Conservation (phyloP, 2,888 invertebrate species). For the Drosophila pseudotalamancana region DNA sequence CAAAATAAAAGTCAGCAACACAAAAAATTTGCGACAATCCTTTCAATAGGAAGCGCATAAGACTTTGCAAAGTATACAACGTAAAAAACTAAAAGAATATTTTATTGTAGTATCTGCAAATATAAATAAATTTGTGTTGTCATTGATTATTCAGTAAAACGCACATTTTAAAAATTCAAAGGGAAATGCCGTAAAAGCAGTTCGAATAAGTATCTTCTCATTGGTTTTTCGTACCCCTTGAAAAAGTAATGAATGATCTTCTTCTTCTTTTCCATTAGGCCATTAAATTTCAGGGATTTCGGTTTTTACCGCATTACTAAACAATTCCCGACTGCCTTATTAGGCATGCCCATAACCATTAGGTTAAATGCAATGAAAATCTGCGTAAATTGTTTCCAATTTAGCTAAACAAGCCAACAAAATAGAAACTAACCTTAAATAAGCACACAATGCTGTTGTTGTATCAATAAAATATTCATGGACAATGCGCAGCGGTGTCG, state of each 20-base stretch:
- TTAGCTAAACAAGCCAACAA: constrained; percentile 36
- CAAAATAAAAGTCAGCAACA: constrained; percentile 16
- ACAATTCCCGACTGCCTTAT: constrained; percentile 1
- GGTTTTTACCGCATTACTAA: background rate
- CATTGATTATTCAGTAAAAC: background rate
- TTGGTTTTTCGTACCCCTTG: background rate
- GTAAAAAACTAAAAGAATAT: background rate
- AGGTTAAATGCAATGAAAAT: constrained; percentile 42
- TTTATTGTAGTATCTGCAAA: background rate
- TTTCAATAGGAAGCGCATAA: constrained; percentile 19
- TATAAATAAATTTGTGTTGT: background rate
- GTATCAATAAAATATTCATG: constrained; percentile 75
- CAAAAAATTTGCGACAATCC: constrained; percentile 7
- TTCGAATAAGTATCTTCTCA: background rate
- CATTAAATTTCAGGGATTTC: background rate
- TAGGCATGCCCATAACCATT: constrained; percentile 33
- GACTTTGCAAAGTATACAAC: background rate
- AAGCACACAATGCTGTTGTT: constrained; percentile 41
- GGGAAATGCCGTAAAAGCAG: background rate
- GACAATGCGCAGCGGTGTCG: constrained; percentile 45
- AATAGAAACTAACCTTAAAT: constrained; percentile 41
- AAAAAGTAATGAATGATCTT: background rate
- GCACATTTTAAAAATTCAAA: background rate
- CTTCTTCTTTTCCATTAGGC: background rate
- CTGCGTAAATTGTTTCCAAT: constrained; percentile 55